Percentiles rank a stretch among this genome's conserved stretches.
Evolutionary conservation across 1,140 invertebrate genomes (phyloP).

Genomic region (Pogonus chalceus): DNA sequence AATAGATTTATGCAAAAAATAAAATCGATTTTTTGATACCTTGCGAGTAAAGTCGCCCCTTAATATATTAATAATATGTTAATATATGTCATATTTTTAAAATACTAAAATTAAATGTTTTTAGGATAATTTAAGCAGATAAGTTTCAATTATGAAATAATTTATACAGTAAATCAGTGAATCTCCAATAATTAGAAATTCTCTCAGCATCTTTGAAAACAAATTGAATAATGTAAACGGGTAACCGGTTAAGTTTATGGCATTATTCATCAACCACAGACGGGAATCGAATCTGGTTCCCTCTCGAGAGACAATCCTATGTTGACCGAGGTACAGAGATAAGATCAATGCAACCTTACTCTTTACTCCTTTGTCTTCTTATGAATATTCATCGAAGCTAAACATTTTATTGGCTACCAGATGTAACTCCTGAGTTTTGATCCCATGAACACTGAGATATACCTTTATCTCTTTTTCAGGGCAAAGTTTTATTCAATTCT

Average conservation of each 20-base stretch:
- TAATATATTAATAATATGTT: too few relatives aligned
- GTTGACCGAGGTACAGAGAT: background rate
- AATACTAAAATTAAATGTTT: too few relatives aligned
- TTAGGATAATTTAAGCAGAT: too few relatives aligned
- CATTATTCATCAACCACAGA: background rate
- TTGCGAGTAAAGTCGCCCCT: too few relatives aligned
- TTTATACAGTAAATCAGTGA: too few relatives aligned
- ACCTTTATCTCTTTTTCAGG: background rate
- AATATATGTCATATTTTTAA: too few relatives aligned
- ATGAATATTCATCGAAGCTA: constrained; percentile 1
- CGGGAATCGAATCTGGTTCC: background rate
- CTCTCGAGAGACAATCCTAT: background rate
- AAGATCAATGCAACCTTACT: background rate
- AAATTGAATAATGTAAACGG: constrained; percentile 1
- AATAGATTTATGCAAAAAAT: too few relatives aligned
- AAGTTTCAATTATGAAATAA: too few relatives aligned
- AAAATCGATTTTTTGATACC: too few relatives aligned
- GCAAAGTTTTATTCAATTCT: background rate
- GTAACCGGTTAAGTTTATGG: background rate
- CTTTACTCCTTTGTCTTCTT: background rate
- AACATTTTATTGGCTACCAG: background rate
- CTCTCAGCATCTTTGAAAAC: background rate
- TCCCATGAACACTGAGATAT: background rate
- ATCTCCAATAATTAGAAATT: constrained; percentile 3
- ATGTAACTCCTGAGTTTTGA: background rate